Conservation (phyloP, 2,888 invertebrate genomes). For the Lasioglossum calceatum region DNA sequence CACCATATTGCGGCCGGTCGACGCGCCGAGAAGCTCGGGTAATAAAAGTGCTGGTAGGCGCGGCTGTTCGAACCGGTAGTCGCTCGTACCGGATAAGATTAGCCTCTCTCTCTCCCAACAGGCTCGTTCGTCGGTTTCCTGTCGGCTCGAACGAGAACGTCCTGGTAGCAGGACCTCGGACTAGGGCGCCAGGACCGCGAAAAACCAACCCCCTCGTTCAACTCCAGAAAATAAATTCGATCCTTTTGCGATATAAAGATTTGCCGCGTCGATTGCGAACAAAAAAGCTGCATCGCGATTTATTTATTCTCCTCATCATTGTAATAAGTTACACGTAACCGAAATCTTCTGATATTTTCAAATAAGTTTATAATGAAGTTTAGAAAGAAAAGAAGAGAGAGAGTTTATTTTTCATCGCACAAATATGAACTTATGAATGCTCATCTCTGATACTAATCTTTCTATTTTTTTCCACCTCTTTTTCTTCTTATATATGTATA, state of each 20-base stretch:
- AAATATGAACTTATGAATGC: too few relatives aligned
- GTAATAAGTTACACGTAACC: not conserved
- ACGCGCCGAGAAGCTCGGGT: slow-evolving; percentile 54
- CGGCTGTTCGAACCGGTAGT: slow-evolving; percentile 64
- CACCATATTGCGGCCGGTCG: slow-evolving; percentile 65
- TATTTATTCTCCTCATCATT: too few relatives aligned
- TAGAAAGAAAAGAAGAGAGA: too few relatives aligned
- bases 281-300: too few relatives aligned
- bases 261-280: too few relatives aligned
- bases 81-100: slow-evolving; percentile 68
- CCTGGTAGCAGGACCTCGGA: slow-evolving; percentile 33
- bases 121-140: slow-evolving; percentile 67
- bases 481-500: too few relatives aligned
- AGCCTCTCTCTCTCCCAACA: slow-evolving; percentile 55
- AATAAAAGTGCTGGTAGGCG: slow-evolving; percentile 70
- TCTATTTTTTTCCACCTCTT: too few relatives aligned
- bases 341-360: too few relatives aligned
- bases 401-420: too few relatives aligned
- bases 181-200: not conserved
- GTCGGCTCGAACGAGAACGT: slow-evolving; percentile 60
- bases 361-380: too few relatives aligned
- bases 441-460: too few relatives aligned
- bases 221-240: not conserved
- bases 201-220: not conserved
- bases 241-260: too few relatives aligned